phyloP scores from a whole-genome alignment of 2,113 vertebrate genomes.

The Triplophysa dalaica region DNA sequence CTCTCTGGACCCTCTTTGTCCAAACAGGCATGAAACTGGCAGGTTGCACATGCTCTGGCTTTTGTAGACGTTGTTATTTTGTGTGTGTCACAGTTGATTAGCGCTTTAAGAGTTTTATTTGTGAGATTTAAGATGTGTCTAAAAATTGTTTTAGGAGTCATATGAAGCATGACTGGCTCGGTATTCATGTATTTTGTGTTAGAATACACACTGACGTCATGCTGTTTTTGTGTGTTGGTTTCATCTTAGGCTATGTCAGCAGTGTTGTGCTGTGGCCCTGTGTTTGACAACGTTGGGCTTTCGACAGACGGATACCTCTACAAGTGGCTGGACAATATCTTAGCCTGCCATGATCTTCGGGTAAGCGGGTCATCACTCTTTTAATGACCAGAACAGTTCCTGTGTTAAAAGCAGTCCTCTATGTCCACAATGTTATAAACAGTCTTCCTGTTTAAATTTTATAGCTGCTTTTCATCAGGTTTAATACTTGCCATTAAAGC shows the following conservation, averaged over 20 bases:
- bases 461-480: conserved; percentile 14
- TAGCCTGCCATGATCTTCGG: conserved; percentile 94
- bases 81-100: conserved; percentile 15
- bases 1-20: not conserved
- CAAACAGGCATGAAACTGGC: not conserved
- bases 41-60: not conserved
- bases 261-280: conserved; percentile 94
- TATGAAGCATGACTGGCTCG: no score
- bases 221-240: not conserved
- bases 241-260: conserved; percentile 91
- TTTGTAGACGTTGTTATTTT: not conserved
- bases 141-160: not conserved
- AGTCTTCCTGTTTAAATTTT: not conserved
- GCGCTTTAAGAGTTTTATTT: not conserved
- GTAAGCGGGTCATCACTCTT: conserved; percentile 71
- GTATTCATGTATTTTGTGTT: no score
- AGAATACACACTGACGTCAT: conserved; percentile 2
- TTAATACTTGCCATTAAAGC: not conserved
- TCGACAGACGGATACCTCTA: conserved; percentile 97
- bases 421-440: not conserved
- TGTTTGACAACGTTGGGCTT: conserved; percentile 97
- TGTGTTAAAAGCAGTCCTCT: not conserved
- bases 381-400: not conserved
- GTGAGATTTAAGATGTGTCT: not conserved
- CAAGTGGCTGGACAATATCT: conserved; percentile 99